Base-by-base conservation (phyloP, 2,888 invertebrate genomes). In the Scaptomyza reducta region DNA sequence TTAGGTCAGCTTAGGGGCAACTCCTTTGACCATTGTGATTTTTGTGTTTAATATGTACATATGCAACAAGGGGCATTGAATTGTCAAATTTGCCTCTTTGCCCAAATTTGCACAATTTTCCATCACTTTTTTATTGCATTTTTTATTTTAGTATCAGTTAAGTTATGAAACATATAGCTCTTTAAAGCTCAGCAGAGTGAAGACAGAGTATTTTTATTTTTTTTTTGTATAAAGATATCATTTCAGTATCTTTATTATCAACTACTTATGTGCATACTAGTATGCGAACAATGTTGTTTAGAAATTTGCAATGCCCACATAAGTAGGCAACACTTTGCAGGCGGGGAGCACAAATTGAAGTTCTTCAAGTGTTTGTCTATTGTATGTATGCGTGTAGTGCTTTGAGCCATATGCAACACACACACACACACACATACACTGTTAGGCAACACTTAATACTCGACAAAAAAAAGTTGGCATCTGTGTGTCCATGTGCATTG, bases 281-380 rank as follows among this genome's bases (percentile, higher is more conserved):
- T 35, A 38, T 49, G 35, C 29, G 18, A n/a, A 49, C 35, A 56
- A 29, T 35, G 50, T 31, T 27, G 29, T n/a, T 35, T 9, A 27
- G 3, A 55, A 40, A 40, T 33, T 50, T 50, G 14, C 38, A 33
- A 10, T 45, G 45, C 29, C 42, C 60, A 7, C 18, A 22, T 27
- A 66, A 53, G 74, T 53, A 53, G 54, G 60, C 60, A 59, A 58
- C 68, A 70, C 59, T 66, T 47, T 13, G 16, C 47, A 42, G 22
- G 5, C 44, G 14, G 53, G 14, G 25, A 53, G n/a, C 41, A 56
- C 42, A 16, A 51, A 38, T 57, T 42, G 44, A 29, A 56, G 33
- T 40, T 51, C 40, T 31, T 29, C 13, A 42, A 22, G 55, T 40
- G 41, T 51, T 25, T 35, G 31, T 22, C 22, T 22, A 22, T 22